Base-by-base conservation (phyloP, 2,113 vertebrate genomes). In the Strigops habroptila region DNA sequence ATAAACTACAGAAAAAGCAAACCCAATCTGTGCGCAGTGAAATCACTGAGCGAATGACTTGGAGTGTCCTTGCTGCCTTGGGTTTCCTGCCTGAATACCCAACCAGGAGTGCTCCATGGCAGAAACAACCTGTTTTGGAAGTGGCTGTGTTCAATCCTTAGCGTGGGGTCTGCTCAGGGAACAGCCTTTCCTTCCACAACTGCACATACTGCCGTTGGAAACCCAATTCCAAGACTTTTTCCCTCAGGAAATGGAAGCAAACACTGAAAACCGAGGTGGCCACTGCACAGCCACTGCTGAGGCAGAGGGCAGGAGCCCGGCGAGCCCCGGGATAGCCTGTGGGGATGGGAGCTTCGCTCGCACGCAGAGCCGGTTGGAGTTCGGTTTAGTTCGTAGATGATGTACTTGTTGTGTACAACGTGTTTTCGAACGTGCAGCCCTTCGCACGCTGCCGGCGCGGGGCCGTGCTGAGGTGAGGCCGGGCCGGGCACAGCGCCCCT, bases 271-370 rank as follows among this genome's bases (percentile, higher is more conserved):
- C 33, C 6, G 13, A 30, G 41, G 28, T 5, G 16, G 7, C 18
- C 18, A 3, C 24, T 24, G 59, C 31, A 16, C 13, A 10, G 30
- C 39, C 0, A 2, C 48, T 39, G 27, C 27, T 5, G 13, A 60
- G 13, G n/a, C 51, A 7, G 21, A 5, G 25, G 7, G 30, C 10
- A 8, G 39, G 7, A 35, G 27, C 43, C 35, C 31, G 4, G 71
- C 0, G 1, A 12, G 31, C 22, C 22, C 22, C 3, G 24, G 31
- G 28, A 5, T 10, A 1, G 3, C 8, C 41, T 25, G 41, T 2
- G 14, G 13, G 10, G 12, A 8, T 3, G 22, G 25, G 23, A 12
- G 7, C 48, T 35, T 37, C 16, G 2, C 39, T 21, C 16, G 33
- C 44, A 10, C 4, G 2, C 11, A 3, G 28, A 3, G 52, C 52